Evolutionary conservation across 1,140 invertebrate genomes (phyloP), one percentile per base, ranked within the genome.

Genomic region (Drosophila mayri): DNA sequence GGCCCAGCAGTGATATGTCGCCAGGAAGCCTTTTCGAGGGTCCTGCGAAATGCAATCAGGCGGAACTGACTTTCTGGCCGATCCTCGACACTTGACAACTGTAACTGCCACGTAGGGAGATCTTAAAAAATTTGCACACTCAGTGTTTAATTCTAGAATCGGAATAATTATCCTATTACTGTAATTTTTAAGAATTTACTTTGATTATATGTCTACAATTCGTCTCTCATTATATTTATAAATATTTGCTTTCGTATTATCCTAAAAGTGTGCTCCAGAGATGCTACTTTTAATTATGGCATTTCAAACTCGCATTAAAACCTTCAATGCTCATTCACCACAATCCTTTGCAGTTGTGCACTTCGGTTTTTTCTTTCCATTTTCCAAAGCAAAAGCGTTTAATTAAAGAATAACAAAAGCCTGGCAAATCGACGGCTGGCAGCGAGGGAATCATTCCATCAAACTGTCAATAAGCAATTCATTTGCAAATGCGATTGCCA

Each of bases 391-490:
- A 14, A 37, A 58, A 50, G 35, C 70, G 68, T 64, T 81, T 88
- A 88, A 88, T 88, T 88, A 76, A 88, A 88, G 66, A 88, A 88
- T 88, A 88, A 88, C 85, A 88, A 90, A 85, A 72, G 81, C 52
- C 60, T 59, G 28, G 30, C 44, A 54, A 59, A 71, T 64, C 59
- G 76, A 72, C 70, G 28, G 8, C 28, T 30, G 28, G 28, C 28
- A 30, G 28, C 28, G 28, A 58, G 68, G 68, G 32, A 68, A 81
- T 81, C 85, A 73, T 85, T 85, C 81, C 83, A 90, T 90, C 85
- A 90, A 90, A 85, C 85, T 90, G 85, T 90, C 85, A 90, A 90
- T 90, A 90, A 90, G 85, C 85, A 84, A 85, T 90, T 90, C 85
- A 90, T 90, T 90, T 90, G 85, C 85, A 90, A 90, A 90, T 85